A percentile compares a stretch with the other conserved stretches of the same genome.
Evolutionary conservation across 1,140 invertebrate species (phyloP).

Genomic region (Drosophila rufa): DNA sequence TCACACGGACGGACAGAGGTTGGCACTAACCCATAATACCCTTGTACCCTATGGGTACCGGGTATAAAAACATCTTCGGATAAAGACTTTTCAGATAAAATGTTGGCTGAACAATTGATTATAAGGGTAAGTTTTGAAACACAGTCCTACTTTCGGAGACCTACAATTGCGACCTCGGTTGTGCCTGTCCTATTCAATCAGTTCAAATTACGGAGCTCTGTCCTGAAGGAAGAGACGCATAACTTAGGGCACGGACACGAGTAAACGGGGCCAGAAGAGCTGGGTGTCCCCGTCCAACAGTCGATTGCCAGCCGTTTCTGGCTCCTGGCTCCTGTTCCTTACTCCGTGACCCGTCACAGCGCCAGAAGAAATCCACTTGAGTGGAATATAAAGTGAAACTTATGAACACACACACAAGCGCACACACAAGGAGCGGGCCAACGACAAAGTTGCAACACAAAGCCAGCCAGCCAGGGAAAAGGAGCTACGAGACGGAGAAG

Average conservation of each 20-base stretch:
- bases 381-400: conserved; percentile 57
- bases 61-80: background rate
- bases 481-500: conserved; percentile 33
- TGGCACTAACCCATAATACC: too few relatives aligned
- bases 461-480: conserved; percentile 25
- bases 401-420: conserved; percentile 11
- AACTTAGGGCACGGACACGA: conserved; percentile 11
- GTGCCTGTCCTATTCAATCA: conserved; percentile 37
- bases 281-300: conserved; percentile 1
- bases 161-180: conserved; percentile 12
- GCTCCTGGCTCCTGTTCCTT: conserved; percentile 10
- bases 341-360: conserved; percentile 33
- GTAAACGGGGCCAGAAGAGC: conserved; percentile 6
- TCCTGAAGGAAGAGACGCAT: conserved; percentile 42
- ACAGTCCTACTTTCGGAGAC: background rate
- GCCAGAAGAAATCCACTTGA: conserved; percentile 55
- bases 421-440: conserved; percentile 7
- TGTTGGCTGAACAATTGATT: background rate
- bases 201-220: conserved; percentile 44
- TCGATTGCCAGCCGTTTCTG: conserved; percentile 37
- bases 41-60: too few relatives aligned
- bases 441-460: conserved; percentile 60
- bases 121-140: background rate
- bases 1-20: too few relatives aligned
- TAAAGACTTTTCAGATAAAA: background rate